Base-by-base conservation (phyloP, 2,113 vertebrate species). In the Pluvialis apricaria region DNA sequence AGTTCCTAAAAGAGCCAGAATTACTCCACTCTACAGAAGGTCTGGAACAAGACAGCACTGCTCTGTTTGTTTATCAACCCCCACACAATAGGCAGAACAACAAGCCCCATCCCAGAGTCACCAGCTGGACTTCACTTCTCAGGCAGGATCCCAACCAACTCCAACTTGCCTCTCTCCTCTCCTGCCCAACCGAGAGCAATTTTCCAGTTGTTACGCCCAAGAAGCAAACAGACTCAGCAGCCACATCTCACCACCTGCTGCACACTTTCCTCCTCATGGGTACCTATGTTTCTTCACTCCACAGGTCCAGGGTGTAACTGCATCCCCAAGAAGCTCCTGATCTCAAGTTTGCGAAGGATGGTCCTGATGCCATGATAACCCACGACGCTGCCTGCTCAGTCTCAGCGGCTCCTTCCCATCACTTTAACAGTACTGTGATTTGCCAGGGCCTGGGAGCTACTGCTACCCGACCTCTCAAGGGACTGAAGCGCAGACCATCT, bases 311-410 rank as follows among this genome's bases (percentile, higher is more conserved):
- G 15, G 15, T 19, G 4, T n/a, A 44, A 10, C 18, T 14, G 20
- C 52, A 47, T 18, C 55, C 77, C 47, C 26, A 34, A 5, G 36
- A 58, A 66, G 17, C 32, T 68, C n/a, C 85, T 47, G 49, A 32
- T 16, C 20, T 42, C 51, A 15, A 3, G 13, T 38, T 42, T 31
- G 52, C 4, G 20, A 75, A 12, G 57, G 26, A 19, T 2, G 15
- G 13, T 49, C 65, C 78, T 5, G 44, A 7, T 20, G 44, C 42
- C 31, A 15, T 7, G 0, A 36, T 19, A 40, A 20, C 9, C 38
- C 34, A 8, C 3, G 51, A 10, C 9, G 1, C 15, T 6, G 3
- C 5, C n/a, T 22, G 77, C 31, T 14, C 15, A 0, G 10, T 2
- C 49, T 10, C 42, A 57, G 72, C 77, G 9, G 49, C 77, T 54